Percentiles rank a stretch among this genome's conserved stretches.
These are phyloP conservation scores for Drosophila nigromelanica DNA, from an alignment of 1,140 invertebrate genomes.

Conservation along the genomic window DNA sequence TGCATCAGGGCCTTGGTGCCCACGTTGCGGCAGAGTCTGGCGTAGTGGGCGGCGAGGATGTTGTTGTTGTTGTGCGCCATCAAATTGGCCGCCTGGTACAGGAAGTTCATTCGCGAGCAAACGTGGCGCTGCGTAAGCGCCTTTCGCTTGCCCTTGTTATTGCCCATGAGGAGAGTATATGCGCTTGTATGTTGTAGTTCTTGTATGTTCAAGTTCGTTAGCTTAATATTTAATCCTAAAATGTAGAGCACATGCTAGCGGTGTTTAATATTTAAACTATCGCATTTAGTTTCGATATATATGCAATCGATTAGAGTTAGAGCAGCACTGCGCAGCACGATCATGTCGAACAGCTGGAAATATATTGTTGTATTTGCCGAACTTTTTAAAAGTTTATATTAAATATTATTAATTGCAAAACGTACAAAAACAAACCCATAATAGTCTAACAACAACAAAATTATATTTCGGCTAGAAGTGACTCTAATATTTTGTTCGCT, in stretches of 20 bases:
- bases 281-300: not conserved
- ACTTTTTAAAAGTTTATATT: too few relatives aligned
- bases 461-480: too few relatives aligned
- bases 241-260: not conserved
- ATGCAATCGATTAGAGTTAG: not conserved
- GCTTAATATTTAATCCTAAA: not conserved
- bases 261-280: not conserved
- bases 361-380: too few relatives aligned
- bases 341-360: conserved; percentile 36
- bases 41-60: conserved; percentile 61
- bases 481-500: too few relatives aligned
- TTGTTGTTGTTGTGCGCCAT: conserved; percentile 53
- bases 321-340: not conserved
- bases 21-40: conserved; percentile 67
- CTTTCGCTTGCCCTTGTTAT: conserved; percentile 58
- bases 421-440: too few relatives aligned
- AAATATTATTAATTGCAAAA: too few relatives aligned
- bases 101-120: conserved; percentile 62
- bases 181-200: too few relatives aligned
- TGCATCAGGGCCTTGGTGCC: conserved; percentile 59
- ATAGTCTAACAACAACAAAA: too few relatives aligned
- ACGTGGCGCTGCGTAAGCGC: conserved; percentile 44
- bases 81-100: conserved; percentile 65
- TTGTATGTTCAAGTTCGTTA: not conserved
- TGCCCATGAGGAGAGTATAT: conserved; percentile 31